A percentile compares a stretch with the other conserved stretches of the same genome.
Evolutionary conservation across 2,888 invertebrate species (phyloP).

Genomic region (Troides oblongomaculatus): DNA sequence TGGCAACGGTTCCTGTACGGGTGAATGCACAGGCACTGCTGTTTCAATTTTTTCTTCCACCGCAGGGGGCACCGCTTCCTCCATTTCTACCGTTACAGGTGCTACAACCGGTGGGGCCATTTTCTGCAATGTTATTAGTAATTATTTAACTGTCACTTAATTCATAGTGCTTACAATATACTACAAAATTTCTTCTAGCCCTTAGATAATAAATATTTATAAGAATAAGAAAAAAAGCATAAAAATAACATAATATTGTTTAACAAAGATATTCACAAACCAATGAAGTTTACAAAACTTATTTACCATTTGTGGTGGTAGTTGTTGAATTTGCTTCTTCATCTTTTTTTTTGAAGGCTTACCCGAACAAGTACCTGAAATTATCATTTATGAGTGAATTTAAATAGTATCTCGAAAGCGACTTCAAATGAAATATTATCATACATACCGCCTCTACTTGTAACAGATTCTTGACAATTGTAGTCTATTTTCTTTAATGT

Average conservation of each 20-base stretch:
- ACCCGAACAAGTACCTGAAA: constrained; percentile 63
- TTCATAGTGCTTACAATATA: background rate
- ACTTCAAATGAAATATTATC: constrained; percentile 10
- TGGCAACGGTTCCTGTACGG: constrained; percentile 42
- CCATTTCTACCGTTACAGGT: constrained; percentile 44
- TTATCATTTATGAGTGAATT: constrained; percentile 18
- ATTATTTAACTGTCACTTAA: background rate
- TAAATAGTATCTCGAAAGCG: background rate
- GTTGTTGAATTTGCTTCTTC: constrained; percentile 63
- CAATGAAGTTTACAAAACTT: constrained; percentile 27
- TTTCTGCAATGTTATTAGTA: constrained; percentile 48
- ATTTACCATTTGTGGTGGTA: constrained; percentile 69
- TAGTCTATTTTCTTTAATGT: background rate
- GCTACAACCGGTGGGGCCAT: constrained; percentile 40
- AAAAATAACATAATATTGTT: background rate
- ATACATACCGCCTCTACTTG: constrained; percentile 26
- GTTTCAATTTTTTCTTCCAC: constrained; percentile 33
- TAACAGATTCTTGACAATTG: constrained; percentile 17
- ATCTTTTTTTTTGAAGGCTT: constrained; percentile 72
- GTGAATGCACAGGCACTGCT: constrained; percentile 30
- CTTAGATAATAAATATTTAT: too few relatives aligned
- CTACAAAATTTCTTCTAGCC: too few relatives aligned
- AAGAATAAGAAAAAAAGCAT: too few relatives aligned
- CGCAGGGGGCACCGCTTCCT: constrained; percentile 41
- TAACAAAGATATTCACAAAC: background rate